Evolutionary conservation across 2,888 invertebrate species (phyloP).

Genomic region (Alsophila aescularia): DNA sequence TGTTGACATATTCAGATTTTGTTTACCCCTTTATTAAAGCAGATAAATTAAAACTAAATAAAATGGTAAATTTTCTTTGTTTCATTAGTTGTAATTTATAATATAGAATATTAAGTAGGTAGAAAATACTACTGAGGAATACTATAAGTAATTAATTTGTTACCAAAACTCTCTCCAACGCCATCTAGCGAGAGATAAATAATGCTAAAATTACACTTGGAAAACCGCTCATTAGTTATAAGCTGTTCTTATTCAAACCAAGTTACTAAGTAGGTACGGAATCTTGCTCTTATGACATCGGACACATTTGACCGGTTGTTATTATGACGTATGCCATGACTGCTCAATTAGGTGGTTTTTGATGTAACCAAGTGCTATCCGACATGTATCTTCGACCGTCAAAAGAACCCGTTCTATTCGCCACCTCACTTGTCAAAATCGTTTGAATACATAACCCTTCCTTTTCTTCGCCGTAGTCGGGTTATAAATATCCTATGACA

Average conservation of each 20-base stretch:
- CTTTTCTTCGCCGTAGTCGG: neutral
- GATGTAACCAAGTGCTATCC: conserved; percentile 16
- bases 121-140: no score
- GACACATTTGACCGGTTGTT: conserved; percentile 17
- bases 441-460: conserved; percentile 2
- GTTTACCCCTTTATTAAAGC: no score
- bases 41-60: no score
- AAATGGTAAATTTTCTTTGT: no score
- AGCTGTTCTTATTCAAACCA: conserved; percentile 5
- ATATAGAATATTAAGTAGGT: no score
- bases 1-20: no score
- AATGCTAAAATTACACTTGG: no score
- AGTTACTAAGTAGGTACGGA: conserved; percentile 9
- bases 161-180: neutral
- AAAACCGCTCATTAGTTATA: neutral
- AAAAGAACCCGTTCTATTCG: conserved; percentile 19
- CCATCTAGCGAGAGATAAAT: no score
- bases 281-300: conserved; percentile 13
- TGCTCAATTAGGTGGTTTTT: conserved; percentile 20
- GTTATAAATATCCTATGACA: no score
- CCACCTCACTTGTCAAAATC: conserved; percentile 16
- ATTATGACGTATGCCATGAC: conserved; percentile 18
- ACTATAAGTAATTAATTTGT: no score
- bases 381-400: conserved; percentile 17
- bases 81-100: no score